These are phyloP conservation scores for Diorhabda sublineata DNA, from an alignment of 1,140 invertebrate genomes.

Conservation along the genomic window DNA sequence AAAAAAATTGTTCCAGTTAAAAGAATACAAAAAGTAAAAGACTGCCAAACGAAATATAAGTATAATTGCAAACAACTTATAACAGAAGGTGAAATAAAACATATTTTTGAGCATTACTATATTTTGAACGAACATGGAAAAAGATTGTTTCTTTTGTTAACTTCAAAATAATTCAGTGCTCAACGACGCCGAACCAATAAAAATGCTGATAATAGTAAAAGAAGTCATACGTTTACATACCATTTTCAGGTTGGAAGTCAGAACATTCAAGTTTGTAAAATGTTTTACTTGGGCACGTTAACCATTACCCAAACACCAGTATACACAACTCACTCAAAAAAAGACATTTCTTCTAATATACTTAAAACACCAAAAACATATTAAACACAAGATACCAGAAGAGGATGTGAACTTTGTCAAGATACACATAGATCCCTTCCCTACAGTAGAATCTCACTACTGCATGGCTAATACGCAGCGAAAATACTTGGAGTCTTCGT, in stretches of 20 bases:
- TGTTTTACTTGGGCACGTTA: slow-evolving; percentile 13
- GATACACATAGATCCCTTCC: slow-evolving; percentile 13
- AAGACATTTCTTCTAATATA: slow-evolving; percentile 10
- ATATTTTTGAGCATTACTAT: slow-evolving; percentile 1
- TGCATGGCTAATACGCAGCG: slow-evolving; percentile 10
- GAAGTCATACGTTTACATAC: slow-evolving; percentile 5
- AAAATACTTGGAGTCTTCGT: neutral
- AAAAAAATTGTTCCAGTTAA: slow-evolving; percentile 11
- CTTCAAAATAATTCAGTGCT: slow-evolving; percentile 2
- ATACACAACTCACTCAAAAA: slow-evolving; percentile 16
- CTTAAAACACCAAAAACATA: slow-evolving; percentile 9
- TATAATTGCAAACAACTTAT: slow-evolving; percentile 6
- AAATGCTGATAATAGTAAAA: neutral
- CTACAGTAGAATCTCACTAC: slow-evolving; percentile 15
- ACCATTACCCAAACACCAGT: slow-evolving; percentile 16
- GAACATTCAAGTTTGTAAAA: neutral
- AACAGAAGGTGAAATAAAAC: slow-evolving; percentile 8
- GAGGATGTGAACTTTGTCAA: slow-evolving; percentile 19
- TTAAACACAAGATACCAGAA: slow-evolving; percentile 16
- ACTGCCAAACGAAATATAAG: neutral
- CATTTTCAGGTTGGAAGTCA: slow-evolving; percentile 13
- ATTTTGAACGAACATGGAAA: neutral
- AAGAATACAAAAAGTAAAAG: slow-evolving; percentile 4
- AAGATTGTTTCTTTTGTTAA: slow-evolving; percentile 1
- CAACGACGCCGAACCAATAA: neutral